Conservation (phyloP, 2,888 invertebrate genomes). For the Agrilus biguttatus region DNA sequence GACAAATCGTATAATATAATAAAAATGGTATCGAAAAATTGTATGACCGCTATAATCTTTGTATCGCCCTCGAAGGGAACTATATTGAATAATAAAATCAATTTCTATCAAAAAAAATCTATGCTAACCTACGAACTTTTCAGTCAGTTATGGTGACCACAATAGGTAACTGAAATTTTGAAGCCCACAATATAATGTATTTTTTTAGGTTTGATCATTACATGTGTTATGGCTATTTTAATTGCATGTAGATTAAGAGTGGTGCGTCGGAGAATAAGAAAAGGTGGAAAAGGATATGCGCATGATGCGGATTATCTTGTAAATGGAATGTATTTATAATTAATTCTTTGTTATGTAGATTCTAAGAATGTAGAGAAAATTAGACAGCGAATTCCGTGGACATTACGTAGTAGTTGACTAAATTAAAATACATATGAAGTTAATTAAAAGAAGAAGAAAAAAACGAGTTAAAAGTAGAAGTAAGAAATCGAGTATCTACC, state of each 20-base stretch:
- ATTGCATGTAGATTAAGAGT: conserved; percentile 73
- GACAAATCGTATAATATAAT: no score
- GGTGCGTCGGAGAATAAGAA: conserved; percentile 55
- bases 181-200: no score
- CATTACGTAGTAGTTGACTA: not conserved
- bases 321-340: conserved; percentile 92
- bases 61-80: no score
- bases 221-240: conserved; percentile 64
- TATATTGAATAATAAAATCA: no score
- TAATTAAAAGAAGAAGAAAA: conserved; percentile 1
- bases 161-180: no score
- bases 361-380: not conserved
- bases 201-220: conserved; percentile 57
- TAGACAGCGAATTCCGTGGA: not conserved
- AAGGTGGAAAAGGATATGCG: conserved; percentile 69
- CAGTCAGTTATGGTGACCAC: no score
- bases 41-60: no score
- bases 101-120: no score
- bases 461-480: conserved; percentile 1
- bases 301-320: conserved; percentile 95
- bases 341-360: no score
- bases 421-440: not conserved
- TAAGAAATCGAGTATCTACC: not conserved
- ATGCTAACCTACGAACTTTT: no score
- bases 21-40: no score